These are phyloP conservation scores for Hoplodrina ambigua DNA, from an alignment of 2,888 invertebrate genomes.

Conservation along the genomic window DNA sequence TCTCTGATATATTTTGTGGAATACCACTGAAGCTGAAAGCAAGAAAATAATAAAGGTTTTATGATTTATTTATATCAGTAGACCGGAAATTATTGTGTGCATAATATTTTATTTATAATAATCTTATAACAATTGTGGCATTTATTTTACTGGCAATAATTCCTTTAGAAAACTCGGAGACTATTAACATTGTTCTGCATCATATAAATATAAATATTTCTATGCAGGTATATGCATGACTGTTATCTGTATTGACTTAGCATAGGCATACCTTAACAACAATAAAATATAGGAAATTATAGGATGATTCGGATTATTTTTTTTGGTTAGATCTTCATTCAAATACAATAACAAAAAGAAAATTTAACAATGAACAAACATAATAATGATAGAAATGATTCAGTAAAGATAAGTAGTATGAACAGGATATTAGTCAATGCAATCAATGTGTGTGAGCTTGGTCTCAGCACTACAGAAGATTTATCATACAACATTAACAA, in stretches of 20 bases:
- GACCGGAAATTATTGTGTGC: neutral
- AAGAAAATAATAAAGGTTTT: slow-evolving; percentile 7
- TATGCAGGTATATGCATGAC: too few species aligned
- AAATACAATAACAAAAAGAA: neutral
- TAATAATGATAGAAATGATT: neutral
- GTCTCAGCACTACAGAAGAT: neutral
- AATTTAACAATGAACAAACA: neutral
- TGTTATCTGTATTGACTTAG: neutral
- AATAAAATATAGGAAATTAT: neutral
- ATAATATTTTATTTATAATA: neutral
- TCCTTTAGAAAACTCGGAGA: neutral
- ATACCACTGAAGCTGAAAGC: slow-evolving; percentile 86
- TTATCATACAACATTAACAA: neutral
- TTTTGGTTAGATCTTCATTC: neutral
- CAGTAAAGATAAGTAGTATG: neutral
- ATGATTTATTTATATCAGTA: neutral
- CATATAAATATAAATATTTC: neutral
- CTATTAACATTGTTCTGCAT: neutral
- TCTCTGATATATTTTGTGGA: slow-evolving; percentile 88
- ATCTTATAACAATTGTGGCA: neutral
- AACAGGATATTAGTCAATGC: slow-evolving; percentile 1
- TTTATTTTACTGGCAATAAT: neutral
- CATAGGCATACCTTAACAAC: neutral
- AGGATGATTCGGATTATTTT: neutral
- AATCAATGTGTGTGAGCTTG: neutral